phyloP scores from a whole-genome alignment of 2,113 vertebrate genomes.

The Ivindomyrus marchei region DNA sequence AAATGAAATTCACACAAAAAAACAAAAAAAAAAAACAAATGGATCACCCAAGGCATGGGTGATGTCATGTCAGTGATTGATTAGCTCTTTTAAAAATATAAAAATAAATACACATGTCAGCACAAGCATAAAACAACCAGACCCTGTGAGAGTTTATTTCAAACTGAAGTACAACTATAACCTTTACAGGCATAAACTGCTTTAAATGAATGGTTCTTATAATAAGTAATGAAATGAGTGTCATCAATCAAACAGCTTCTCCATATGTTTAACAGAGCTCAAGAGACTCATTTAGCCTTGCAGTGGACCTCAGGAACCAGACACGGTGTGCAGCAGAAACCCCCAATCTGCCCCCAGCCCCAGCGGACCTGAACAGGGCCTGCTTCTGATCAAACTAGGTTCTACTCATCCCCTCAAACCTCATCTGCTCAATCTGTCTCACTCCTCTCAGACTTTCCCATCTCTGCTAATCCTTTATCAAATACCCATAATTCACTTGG shows the following conservation, averaged over 20 bases:
- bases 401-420: not conserved
- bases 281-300: not conserved
- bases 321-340: not conserved
- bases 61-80: not conserved
- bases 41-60: not conserved
- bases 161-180: not conserved
- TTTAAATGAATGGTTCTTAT: not conserved
- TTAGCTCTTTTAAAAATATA: not conserved
- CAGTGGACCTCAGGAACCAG: not conserved
- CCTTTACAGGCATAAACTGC: not conserved
- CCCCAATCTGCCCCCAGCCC: not conserved
- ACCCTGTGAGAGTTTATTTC: not conserved
- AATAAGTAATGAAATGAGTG: not conserved
- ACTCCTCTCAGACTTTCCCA: not conserved
- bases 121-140: not conserved
- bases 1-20: not conserved
- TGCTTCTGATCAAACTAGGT: not conserved
- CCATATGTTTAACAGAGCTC: not conserved
- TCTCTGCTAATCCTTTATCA: not conserved
- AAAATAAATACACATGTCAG: not conserved
- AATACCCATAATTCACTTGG: not conserved
- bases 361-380: not conserved
- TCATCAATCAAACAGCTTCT: not conserved
- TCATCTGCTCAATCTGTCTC: not conserved
- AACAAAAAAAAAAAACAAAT: not conserved